phyloP scores from a whole-genome alignment of 2,113 vertebrate species.

The Galbula dea region DNA sequence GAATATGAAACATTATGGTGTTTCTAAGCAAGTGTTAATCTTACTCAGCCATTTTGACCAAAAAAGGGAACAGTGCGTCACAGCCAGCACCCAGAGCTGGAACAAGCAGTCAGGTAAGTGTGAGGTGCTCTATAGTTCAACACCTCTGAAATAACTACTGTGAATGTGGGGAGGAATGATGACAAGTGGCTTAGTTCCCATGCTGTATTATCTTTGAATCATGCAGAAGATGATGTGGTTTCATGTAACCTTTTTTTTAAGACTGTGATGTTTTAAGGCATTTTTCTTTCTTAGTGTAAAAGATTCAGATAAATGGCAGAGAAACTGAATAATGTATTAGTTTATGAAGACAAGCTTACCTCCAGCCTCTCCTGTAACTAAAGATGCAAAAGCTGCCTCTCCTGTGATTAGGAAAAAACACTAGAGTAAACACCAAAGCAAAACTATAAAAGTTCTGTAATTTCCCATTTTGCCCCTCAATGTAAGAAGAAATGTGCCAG shows the following conservation, averaged over 20 bases:
- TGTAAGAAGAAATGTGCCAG: not conserved
- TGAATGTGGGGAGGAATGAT: not conserved
- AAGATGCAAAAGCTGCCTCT: too few species aligned
- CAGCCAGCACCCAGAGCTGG: fast-evolving
- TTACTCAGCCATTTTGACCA: not conserved
- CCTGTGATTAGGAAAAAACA: too few species aligned
- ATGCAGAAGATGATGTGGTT: not conserved
- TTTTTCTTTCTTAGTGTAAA: not conserved
- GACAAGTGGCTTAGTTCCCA: not conserved
- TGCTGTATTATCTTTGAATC: not conserved
- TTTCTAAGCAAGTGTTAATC: not conserved
- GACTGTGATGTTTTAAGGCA: not conserved
- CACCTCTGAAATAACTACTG: not conserved
- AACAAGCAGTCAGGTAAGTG: not conserved
- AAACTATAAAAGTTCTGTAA: not conserved
- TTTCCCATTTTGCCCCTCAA: not conserved
- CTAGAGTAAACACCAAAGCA: not conserved
- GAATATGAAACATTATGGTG: not conserved
- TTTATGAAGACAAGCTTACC: not conserved
- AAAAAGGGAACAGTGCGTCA: not conserved
- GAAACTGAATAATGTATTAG: not conserved
- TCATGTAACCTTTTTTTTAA: not conserved
- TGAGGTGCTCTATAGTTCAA: not conserved
- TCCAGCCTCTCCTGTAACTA: too few species aligned
- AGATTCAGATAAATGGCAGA: not conserved